Percentiles rank a stretch among this genome's conserved stretches.
These are phyloP conservation scores for Temnothorax nylanderi DNA, from an alignment of 1,140 invertebrate species.

Conservation along the genomic window DNA sequence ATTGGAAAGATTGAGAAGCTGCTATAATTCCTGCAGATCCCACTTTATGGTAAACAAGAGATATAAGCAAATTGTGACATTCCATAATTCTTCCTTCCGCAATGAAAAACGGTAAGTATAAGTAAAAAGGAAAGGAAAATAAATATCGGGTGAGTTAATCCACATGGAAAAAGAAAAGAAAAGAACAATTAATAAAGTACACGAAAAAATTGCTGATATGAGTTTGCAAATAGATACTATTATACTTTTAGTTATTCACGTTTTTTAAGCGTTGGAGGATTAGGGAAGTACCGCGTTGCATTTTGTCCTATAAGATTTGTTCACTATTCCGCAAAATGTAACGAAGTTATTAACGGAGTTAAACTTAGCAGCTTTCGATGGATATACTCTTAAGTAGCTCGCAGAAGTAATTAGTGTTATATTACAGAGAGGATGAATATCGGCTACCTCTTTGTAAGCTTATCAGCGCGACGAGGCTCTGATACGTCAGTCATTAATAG, in stretches of 20 bases:
- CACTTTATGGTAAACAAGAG: conserved; percentile 13
- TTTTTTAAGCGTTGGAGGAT: neutral
- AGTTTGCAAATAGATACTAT: neutral
- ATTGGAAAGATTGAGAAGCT: conserved; percentile 16
- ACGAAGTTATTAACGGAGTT: conserved; percentile 33
- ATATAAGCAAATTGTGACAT: conserved; percentile 41
- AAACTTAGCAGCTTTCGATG: conserved; percentile 30
- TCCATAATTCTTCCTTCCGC: neutral
- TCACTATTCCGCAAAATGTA: neutral
- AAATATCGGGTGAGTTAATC: neutral
- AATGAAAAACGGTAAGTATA: neutral
- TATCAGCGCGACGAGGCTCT: conserved; percentile 32
- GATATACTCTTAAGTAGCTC: conserved; percentile 16
- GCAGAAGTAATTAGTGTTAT: conserved; percentile 30
- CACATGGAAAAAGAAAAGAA: neutral
- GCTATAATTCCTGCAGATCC: conserved; percentile 3
- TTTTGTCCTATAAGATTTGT: neutral
- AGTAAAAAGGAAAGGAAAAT: conserved; percentile 5
- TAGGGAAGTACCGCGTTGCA: neutral
- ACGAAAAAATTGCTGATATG: neutral
- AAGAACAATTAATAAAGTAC: neutral
- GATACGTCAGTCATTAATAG: conserved; percentile 36
- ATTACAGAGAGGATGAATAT: conserved; percentile 28
- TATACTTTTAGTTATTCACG: neutral
- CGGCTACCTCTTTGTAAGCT: conserved; percentile 35